Conservation (phyloP, 2,113 vertebrate genomes). For the Ciconia maguari region DNA sequence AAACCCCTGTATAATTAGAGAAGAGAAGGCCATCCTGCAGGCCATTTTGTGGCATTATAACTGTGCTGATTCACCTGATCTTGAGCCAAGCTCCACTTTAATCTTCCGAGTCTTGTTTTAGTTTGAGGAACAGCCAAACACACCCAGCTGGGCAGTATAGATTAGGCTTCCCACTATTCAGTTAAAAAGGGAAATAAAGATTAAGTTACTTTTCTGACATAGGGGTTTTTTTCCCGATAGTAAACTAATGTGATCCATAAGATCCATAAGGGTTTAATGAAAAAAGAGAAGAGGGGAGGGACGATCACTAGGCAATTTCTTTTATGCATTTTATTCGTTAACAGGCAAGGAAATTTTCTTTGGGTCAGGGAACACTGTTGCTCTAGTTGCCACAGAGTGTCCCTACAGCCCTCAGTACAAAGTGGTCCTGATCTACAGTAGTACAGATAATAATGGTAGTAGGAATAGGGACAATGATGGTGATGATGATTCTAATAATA, state of each 20-base stretch:
- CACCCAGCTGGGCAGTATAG: constrained; percentile 6
- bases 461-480: background rate
- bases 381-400: background rate
- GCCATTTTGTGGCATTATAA: constrained; percentile 33
- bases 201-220: background rate
- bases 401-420: background rate
- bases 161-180: background rate
- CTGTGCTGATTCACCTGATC: constrained; percentile 53
- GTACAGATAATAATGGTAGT: background rate
- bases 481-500: background rate
- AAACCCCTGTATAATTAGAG: constrained; percentile 22
- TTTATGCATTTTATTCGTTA: background rate
- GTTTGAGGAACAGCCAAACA: constrained; percentile 48
- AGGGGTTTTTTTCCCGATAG: background rate
- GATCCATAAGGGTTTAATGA: background rate
- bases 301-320: background rate
- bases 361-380: background rate
- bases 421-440: background rate
- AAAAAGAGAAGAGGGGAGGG: background rate
- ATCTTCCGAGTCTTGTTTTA: constrained; percentile 33
- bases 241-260: background rate
- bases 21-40: constrained; percentile 38
- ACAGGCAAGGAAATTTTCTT: background rate
- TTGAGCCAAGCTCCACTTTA: constrained; percentile 45
- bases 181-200: constrained; percentile 2